These are phyloP conservation scores for Babylonia areolata DNA, from an alignment of 1,140 invertebrate genomes.

Conservation along the genomic window DNA sequence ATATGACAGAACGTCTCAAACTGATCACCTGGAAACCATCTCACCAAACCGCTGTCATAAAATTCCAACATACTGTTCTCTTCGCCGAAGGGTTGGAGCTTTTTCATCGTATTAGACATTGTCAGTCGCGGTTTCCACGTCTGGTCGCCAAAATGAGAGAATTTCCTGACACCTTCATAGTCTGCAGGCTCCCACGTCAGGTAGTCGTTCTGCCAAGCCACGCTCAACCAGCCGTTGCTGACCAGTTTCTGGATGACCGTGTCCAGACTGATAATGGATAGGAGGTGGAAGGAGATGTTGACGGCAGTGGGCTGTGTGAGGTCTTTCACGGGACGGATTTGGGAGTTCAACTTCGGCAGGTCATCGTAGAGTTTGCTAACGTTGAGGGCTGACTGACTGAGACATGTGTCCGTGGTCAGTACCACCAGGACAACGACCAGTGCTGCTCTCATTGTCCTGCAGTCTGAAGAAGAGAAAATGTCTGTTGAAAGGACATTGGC, in stretches of 20 bases:
- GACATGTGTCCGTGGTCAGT: background rate
- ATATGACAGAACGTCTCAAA: conserved; percentile 92
- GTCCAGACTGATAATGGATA: conserved; percentile 26
- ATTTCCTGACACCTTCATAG: conserved; percentile 13
- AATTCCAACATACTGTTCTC: background rate
- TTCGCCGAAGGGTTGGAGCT: background rate
- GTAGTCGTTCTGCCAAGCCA: conserved; percentile 34
- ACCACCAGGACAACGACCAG: background rate
- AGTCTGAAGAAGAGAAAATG: too few species aligned
- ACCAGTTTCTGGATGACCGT: conserved; percentile 28
- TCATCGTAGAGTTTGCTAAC: background rate
- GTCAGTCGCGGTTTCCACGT: conserved; percentile 26
- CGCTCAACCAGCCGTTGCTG: conserved; percentile 9
- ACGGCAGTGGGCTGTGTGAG: background rate
- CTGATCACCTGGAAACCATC: conserved; percentile 96
- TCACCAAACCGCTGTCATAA: conserved; percentile 91
- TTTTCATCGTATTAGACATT: conserved; percentile 11
- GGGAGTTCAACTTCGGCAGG: background rate
- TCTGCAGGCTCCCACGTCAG: conserved; percentile 8
- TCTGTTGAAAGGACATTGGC: too few species aligned
- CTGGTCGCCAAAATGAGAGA: background rate
- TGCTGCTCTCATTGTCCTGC: background rate
- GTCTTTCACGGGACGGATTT: conserved; percentile 19
- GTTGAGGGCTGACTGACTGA: background rate
- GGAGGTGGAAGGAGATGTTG: conserved; percentile 24